These are phyloP conservation scores for Lycocerus yunnanus DNA, from an alignment of 2,888 invertebrate genomes.

Conservation along the genomic window DNA sequence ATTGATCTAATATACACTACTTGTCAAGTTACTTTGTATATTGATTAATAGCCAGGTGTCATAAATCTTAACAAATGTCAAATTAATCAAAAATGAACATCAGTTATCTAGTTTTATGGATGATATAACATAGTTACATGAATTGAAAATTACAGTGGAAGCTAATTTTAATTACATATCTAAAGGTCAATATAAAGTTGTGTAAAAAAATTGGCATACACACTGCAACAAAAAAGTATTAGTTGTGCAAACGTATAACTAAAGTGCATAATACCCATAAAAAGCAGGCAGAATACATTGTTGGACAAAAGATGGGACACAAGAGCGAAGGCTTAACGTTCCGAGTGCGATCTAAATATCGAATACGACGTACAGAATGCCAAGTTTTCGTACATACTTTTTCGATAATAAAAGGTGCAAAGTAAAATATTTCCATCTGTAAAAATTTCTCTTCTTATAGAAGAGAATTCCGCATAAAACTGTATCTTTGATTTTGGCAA, in stretches of 20 bases:
- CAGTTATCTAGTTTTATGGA: slow-evolving; percentile 1
- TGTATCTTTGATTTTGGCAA: no score
- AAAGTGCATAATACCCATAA: neutral
- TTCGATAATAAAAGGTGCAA: neutral
- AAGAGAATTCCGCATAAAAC: no score
- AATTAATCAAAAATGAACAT: neutral
- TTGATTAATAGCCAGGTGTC: neutral
- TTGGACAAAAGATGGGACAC: neutral
- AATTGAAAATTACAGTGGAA: slow-evolving; percentile 9
- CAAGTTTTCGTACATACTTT: neutral
- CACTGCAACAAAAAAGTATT: neutral
- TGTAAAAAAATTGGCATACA: neutral
- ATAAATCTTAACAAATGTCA: neutral
- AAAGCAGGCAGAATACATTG: neutral
- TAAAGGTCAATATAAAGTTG: slow-evolving; percentile 16
- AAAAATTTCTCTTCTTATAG: no score
- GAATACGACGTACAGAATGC: neutral
- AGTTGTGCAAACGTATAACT: neutral
- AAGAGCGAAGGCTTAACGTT: neutral
- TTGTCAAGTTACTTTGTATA: neutral
- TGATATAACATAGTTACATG: slow-evolving; percentile 11
- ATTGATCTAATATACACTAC: neutral
- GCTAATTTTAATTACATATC: slow-evolving; percentile 8
- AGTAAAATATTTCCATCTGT: neutral
- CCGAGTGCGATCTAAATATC: neutral